Conservation (phyloP, 2,888 invertebrate genomes). For the Meteorus colon region DNA sequence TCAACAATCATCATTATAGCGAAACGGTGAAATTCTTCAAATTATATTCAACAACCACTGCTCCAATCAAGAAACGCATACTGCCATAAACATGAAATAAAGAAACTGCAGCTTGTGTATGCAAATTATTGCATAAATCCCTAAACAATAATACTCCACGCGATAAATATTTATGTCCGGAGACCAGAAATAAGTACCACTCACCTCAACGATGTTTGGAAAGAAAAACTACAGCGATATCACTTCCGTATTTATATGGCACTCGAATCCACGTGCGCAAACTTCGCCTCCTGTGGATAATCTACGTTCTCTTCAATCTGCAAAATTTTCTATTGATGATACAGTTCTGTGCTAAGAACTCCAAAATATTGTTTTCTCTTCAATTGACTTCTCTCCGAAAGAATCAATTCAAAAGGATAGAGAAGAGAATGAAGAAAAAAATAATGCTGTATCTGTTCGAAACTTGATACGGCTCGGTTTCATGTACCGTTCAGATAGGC, state of each 20-base stretch:
- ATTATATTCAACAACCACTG: background rate
- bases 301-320: constrained; percentile 28
- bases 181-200: background rate
- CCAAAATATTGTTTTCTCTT: too few species aligned
- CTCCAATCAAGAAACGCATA: background rate
- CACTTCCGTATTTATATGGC: constrained; percentile 17
- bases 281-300: background rate
- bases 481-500: constrained; percentile 52
- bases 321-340: constrained; percentile 12
- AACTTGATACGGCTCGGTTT: constrained; percentile 21
- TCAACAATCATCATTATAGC: background rate
- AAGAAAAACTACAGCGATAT: background rate
- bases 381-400: too few species aligned
- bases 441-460: background rate
- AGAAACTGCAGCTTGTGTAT: background rate
- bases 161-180: background rate
- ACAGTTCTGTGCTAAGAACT: too few species aligned
- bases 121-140: background rate
- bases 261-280: constrained; percentile 30
- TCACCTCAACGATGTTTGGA: background rate
- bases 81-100: background rate
- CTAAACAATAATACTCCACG: background rate
- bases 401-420: background rate
- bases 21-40: background rate
- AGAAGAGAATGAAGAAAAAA: background rate